These are phyloP conservation scores for Nibea albiflora DNA, from an alignment of 2,113 vertebrate genomes.

Conservation along the genomic window DNA sequence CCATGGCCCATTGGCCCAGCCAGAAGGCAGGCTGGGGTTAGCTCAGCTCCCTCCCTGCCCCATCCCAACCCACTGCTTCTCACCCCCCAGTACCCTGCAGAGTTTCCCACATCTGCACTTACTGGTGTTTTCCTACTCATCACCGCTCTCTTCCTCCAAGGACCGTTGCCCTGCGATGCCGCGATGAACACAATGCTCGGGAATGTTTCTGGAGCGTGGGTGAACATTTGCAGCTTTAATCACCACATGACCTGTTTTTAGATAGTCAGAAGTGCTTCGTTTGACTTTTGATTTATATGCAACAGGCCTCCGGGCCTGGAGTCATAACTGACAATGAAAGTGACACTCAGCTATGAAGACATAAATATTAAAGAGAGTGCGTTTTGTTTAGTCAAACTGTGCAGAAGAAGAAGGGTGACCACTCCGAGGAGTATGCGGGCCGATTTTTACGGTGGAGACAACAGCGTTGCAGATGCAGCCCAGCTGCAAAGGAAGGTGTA, in stretches of 20 bases:
- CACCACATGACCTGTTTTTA: background rate
- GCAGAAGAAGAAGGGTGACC: slow-evolving; percentile 46
- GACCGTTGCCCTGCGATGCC: slow-evolving; percentile 41
- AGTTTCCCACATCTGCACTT: slow-evolving; percentile 86
- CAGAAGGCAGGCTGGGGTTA: slow-evolving; percentile 79
- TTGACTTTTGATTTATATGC: slow-evolving; percentile 1
- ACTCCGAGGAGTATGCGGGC: slow-evolving; percentile 48
- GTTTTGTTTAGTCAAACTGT: slow-evolving; percentile 74
- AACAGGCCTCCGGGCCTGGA: background rate
- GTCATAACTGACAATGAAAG: background rate
- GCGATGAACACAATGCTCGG: slow-evolving; percentile 33
- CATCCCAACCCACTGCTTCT: slow-evolving; percentile 57
- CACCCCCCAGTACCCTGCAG: slow-evolving; percentile 79
- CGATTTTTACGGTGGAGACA: slow-evolving; percentile 88
- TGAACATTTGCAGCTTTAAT: slow-evolving; percentile 17
- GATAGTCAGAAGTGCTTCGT: background rate
- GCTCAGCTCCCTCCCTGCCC: slow-evolving; percentile 76
- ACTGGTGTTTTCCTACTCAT: slow-evolving; percentile 83
- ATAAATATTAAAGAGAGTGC: slow-evolving; percentile 15
- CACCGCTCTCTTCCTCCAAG: slow-evolving; percentile 52
- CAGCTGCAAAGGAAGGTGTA: slow-evolving; percentile 93
- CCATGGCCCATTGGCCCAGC: slow-evolving; percentile 88
- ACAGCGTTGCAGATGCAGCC: slow-evolving; percentile 95
- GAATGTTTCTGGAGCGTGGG: slow-evolving; percentile 33
- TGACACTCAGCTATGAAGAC: slow-evolving; percentile 47